Conservation (phyloP, 2,797 vertebrate genomes). For the Uromys caudimaculatus region DNA sequence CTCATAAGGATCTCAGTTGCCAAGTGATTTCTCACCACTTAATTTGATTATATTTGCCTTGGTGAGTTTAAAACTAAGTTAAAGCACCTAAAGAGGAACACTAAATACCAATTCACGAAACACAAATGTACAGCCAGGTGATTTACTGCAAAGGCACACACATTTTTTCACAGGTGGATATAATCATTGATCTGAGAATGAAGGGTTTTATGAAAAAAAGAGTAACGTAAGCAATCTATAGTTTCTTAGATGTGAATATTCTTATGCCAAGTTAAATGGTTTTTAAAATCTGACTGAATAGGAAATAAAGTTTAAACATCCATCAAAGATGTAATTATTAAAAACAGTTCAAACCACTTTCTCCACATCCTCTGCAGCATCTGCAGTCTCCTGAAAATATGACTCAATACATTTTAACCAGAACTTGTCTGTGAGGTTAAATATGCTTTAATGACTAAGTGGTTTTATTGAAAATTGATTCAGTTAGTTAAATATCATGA, state of each 20-base stretch:
- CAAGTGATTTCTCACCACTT: neutral
- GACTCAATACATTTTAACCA: neutral
- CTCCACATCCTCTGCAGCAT: neutral
- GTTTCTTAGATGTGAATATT: neutral
- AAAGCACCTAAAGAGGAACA: neutral
- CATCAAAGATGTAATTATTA: neutral
- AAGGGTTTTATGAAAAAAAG: slow-evolving; percentile 38
- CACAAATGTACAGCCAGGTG: neutral
- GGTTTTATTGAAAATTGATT: neutral
- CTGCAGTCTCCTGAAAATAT: neutral
- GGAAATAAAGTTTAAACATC: neutral
- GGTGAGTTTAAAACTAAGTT: slow-evolving; percentile 35
- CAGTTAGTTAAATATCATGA: neutral
- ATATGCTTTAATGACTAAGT: neutral
- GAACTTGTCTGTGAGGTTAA: neutral
- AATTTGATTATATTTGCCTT: neutral
- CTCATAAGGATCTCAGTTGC: slow-evolving; percentile 55
- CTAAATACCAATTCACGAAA: neutral
- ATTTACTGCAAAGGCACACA: neutral
- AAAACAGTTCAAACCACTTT: neutral
- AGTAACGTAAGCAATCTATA: neutral
- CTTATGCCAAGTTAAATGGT: neutral
- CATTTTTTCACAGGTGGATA: neutral
- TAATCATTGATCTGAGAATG: slow-evolving; percentile 6
- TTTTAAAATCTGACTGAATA: neutral